phyloP scores from a whole-genome alignment of 2,888 invertebrate species.

The Ennomos quercinarius region DNA sequence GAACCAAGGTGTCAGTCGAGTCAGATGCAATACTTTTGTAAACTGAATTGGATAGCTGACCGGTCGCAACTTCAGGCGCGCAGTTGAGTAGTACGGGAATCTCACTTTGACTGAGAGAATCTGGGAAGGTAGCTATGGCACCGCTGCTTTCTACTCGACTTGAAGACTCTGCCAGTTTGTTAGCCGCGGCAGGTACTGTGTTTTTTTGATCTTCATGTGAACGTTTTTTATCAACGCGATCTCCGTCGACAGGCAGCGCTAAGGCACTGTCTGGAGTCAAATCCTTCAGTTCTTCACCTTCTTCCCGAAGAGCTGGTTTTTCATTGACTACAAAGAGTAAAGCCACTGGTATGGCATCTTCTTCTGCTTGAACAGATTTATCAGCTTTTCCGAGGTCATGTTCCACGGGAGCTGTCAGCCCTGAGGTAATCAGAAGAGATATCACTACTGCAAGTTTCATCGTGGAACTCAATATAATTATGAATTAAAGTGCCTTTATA shows the following conservation, averaged over 20 bases:
- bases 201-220: conserved; percentile 16
- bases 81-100: conserved; percentile 52
- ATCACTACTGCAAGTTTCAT: conserved; percentile 33
- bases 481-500: conserved; percentile 28
- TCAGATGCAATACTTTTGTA: conserved; percentile 21
- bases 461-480: conserved; percentile 18
- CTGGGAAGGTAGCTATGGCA: conserved; percentile 18
- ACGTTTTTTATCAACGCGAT: conserved; percentile 6
- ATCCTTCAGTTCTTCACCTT: conserved; percentile 9
- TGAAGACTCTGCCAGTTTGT: neutral
- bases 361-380: conserved; percentile 12
- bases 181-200: conserved; percentile 1
- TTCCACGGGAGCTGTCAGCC: conserved; percentile 17
- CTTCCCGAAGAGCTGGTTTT: conserved; percentile 17
- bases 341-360: conserved; percentile 23
- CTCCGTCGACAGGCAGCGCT: conserved; percentile 9
- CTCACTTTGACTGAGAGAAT: conserved; percentile 12
- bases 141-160: conserved; percentile 1
- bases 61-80: conserved; percentile 47
- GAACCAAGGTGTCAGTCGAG: conserved; percentile 5
- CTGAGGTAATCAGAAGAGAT: conserved; percentile 21
- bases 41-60: conserved; percentile 37
- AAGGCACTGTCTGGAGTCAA: conserved; percentile 4
- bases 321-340: conserved; percentile 26
- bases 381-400: conserved; percentile 11